A percentile compares a stretch with the other conserved stretches of the same genome.
phyloP scores from a whole-genome alignment of 2,113 vertebrate genomes.

The Anser cygnoides region DNA sequence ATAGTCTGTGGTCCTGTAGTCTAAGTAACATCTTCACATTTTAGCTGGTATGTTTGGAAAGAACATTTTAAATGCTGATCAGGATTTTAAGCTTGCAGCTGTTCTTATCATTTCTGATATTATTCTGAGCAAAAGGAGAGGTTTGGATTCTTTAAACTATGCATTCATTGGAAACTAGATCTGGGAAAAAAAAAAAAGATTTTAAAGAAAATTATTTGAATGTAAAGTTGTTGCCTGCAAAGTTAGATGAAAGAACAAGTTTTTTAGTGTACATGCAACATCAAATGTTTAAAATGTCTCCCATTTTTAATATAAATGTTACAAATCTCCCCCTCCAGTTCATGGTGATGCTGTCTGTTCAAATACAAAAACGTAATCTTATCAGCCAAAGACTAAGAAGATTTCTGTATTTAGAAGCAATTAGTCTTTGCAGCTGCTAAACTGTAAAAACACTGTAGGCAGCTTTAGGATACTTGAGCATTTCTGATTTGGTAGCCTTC shows the following conservation, averaged over 20 bases:
- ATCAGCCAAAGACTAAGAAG: not conserved
- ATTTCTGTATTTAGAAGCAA: conserved; percentile 23
- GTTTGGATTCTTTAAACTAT: not conserved
- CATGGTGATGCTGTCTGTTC: not conserved
- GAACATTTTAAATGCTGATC: not conserved
- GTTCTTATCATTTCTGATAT: not conserved
- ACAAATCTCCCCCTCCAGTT: not conserved
- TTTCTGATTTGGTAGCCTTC: not conserved
- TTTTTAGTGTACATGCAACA: not conserved
- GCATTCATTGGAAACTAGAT: not conserved
- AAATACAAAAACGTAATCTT: not conserved
- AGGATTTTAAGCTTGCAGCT: not conserved
- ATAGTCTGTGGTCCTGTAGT: not conserved
- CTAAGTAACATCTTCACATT: not conserved
- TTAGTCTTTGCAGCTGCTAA: conserved; percentile 5
- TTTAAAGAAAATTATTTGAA: not conserved
- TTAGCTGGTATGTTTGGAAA: not conserved
- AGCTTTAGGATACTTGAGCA: not conserved
- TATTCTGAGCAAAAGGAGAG: not conserved
- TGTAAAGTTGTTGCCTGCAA: not conserved
- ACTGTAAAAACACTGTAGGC: not conserved
- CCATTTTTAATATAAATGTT: not conserved
- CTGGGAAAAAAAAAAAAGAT: not conserved
- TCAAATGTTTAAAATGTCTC: not conserved
- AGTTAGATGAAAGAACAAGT: not conserved